Base-by-base conservation (phyloP, 2,888 invertebrate species). In the Syrphus vitripennis region DNA sequence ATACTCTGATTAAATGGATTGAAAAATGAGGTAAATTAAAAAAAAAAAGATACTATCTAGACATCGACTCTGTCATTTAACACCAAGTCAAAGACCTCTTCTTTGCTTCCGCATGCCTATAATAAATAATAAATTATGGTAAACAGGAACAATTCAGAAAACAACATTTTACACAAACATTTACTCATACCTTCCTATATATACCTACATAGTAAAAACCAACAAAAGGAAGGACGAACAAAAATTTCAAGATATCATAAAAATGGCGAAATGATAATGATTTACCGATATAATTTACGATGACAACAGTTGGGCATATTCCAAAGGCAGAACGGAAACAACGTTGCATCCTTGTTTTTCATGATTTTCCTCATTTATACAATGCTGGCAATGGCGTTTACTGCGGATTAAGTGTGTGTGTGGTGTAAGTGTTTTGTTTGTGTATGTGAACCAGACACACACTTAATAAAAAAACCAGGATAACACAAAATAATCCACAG, bases 231-330 rank as follows among this genome's bases (percentile, higher is more conserved):
- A 76, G 31, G 42, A 26, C 7, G 10, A 29, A 9, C 4, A 50
- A 16, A 81, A 10, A 40, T 50, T 48, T 34, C 61, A 63, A 61
- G 65, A 81, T 76, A 81, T 81, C 48, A 61, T 77, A 76, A 80
- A 84, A 84, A 84, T 81, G 53, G 81, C 84, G 40, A 84, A 81
- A 84, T 72, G 81, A 81, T 84, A 84, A 84, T 84, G 81, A 84
- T 84, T 77, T 81, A 84, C 81, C 40, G 84, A 45, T 67, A 76
- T 84, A 67, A 84, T 84, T 84, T 84, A 84, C 76, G 80, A 77
- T 77, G 84, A 84, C 81, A 84, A 84, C 84, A 84, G 84, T 84
- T 84, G 84, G 83, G 84, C 80, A 72, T 72, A 72, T 67, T 84
- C 80, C 81, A 80, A 34, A 80, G 70, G 63, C 19, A 24, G 5